Evolutionary conservation across 2,797 vertebrate genomes (phyloP).

Genomic region (Sebastes diploproa): DNA sequence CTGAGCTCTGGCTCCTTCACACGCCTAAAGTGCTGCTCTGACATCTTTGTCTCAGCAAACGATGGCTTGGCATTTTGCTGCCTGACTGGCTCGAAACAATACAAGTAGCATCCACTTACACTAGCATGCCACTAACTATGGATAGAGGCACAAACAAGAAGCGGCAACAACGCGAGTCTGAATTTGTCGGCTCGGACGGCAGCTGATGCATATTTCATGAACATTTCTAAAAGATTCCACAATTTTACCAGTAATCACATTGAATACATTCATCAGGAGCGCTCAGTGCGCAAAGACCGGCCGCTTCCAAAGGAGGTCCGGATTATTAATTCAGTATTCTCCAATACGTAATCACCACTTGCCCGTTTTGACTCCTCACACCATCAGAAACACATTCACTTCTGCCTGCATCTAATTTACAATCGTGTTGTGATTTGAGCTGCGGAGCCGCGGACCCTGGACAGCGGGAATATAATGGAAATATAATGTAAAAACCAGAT

Average conservation of each 20-base stretch:
- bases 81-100: conserved; percentile 40
- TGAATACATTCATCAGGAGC: conserved; percentile 26
- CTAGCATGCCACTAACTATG: conserved; percentile 11
- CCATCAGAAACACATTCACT: conserved; percentile 36
- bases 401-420: conserved; percentile 39
- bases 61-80: conserved; percentile 47
- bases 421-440: conserved; percentile 38
- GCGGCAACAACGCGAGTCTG: background rate
- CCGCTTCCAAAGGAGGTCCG: background rate
- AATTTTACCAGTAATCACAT: conserved; percentile 18
- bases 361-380: conserved; percentile 24
- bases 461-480: conserved; percentile 55
- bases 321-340: conserved; percentile 42
- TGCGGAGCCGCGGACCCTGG: conserved; percentile 8
- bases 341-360: conserved; percentile 20
- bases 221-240: conserved; percentile 6
- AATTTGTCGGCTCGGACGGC: background rate
- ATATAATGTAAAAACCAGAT: conserved; percentile 75
- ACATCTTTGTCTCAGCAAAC: conserved; percentile 59
- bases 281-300: background rate
- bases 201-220: conserved; percentile 43
- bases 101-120: conserved; percentile 7
- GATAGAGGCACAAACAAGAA: conserved; percentile 15
- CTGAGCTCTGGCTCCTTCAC: conserved; percentile 54
- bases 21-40: conserved; percentile 36